These are phyloP conservation scores for Macquaria ambigua DNA, from an alignment of 2,113 vertebrate species.

Conservation along the genomic window DNA sequence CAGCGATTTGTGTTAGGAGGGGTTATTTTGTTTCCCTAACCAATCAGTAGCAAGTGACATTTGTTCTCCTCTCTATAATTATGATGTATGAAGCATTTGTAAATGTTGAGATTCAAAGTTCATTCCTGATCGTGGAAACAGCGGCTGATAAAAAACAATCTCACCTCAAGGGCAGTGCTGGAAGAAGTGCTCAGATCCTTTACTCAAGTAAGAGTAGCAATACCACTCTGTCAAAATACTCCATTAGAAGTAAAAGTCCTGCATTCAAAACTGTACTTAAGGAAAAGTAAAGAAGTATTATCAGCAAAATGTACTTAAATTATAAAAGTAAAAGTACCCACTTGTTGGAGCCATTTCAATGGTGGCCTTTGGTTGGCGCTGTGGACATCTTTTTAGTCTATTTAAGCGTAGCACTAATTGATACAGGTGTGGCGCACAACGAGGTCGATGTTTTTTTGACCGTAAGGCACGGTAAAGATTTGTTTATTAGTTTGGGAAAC, in stretches of 20 bases:
- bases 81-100: not conserved
- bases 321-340: too few species aligned
- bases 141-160: not conserved
- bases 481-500: too few species aligned
- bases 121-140: too few species aligned
- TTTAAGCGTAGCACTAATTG: too few species aligned
- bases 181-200: not conserved
- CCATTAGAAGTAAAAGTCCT: not conserved
- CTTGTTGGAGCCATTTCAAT: too few species aligned
- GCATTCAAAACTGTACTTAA: not conserved
- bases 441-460: too few species aligned
- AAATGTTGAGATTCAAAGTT: not conserved
- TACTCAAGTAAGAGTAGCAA: not conserved
- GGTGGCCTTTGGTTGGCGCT: too few species aligned
- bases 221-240: not conserved
- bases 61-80: not conserved
- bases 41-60: not conserved
- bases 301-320: too few species aligned
- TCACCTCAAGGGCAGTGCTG: not conserved
- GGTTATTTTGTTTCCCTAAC: not conserved
- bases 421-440: too few species aligned
- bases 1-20: not conserved
- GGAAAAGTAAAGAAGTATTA: too few species aligned
- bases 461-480: too few species aligned
- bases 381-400: too few species aligned